Conservation (phyloP, 2,888 invertebrate species). For the Cynaeus angustus region DNA sequence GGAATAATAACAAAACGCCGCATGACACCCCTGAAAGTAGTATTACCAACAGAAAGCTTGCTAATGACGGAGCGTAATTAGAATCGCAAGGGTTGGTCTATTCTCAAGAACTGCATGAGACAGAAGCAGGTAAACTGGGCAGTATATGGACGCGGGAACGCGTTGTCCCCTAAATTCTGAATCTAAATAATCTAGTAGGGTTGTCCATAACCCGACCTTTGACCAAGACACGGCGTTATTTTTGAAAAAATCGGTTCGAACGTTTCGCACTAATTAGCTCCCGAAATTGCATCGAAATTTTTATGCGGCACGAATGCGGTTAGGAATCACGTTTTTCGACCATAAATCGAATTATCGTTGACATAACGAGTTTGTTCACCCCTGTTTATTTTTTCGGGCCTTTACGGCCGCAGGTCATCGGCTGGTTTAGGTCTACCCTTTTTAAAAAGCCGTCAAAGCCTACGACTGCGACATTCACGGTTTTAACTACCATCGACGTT, state of each 20-base stretch:
- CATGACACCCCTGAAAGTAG: conserved; percentile 42
- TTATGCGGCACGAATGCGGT: conserved; percentile 21
- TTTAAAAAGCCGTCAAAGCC: conserved; percentile 42
- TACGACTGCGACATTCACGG: conserved; percentile 39
- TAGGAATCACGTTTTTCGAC: conserved; percentile 33
- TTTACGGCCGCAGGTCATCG: conserved; percentile 64
- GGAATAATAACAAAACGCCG: conserved; percentile 28
- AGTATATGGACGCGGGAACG: conserved; percentile 52
- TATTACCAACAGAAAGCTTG: conserved; percentile 44
- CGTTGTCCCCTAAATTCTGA: conserved; percentile 43
- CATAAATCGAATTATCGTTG: conserved; percentile 43
- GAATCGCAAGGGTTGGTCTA: conserved; percentile 61
- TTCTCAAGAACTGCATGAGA: conserved; percentile 65
- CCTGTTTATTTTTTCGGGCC: conserved; percentile 56
- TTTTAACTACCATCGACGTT: background rate
- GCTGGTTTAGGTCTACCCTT: conserved; percentile 57
- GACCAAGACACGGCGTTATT: background rate
- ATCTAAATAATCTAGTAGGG: conserved; percentile 44
- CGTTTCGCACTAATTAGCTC: conserved; percentile 19
- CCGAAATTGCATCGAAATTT: conserved; percentile 31
- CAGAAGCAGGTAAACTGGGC: conserved; percentile 52
- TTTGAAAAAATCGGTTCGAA: background rate
- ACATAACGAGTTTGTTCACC: conserved; percentile 53
- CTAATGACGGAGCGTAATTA: conserved; percentile 63
- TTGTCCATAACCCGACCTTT: conserved; percentile 25